These are phyloP conservation scores for Biston betularia DNA, from an alignment of 2,888 invertebrate genomes.

Conservation along the genomic window DNA sequence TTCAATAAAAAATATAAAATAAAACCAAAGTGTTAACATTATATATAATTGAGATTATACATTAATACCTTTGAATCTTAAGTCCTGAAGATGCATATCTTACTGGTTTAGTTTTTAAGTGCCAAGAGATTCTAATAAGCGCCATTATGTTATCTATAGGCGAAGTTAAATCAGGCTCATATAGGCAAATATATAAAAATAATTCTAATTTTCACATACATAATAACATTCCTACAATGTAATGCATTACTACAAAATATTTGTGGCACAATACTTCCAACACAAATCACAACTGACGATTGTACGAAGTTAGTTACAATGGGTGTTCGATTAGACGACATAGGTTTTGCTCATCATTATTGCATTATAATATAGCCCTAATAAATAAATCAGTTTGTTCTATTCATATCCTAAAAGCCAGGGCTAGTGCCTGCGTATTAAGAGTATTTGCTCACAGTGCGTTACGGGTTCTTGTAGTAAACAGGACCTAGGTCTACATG, in stretches of 20 bases:
- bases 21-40: neutral
- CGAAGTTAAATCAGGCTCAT: neutral
- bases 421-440: no score
- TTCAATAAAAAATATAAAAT: conserved; percentile 6
- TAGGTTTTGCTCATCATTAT: no score
- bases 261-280: conserved; percentile 17
- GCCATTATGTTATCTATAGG: neutral
- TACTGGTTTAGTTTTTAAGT: neutral
- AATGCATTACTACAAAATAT: no score
- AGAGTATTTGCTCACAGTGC: no score
- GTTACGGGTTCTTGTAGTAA: no score
- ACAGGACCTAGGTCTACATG: no score
- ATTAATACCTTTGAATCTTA: conserved; percentile 3
- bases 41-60: conserved; percentile 13
- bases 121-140: conserved; percentile 10
- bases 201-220: neutral
- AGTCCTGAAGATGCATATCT: neutral
- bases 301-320: conserved; percentile 20
- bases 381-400: no score
- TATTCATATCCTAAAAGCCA: no score
- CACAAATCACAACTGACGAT: conserved; percentile 18
- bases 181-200: neutral
- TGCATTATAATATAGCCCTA: no score
- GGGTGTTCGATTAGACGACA: no score
- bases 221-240: no score